Base-by-base conservation (phyloP, 2,113 vertebrate species). In the Perccottus glenii region DNA sequence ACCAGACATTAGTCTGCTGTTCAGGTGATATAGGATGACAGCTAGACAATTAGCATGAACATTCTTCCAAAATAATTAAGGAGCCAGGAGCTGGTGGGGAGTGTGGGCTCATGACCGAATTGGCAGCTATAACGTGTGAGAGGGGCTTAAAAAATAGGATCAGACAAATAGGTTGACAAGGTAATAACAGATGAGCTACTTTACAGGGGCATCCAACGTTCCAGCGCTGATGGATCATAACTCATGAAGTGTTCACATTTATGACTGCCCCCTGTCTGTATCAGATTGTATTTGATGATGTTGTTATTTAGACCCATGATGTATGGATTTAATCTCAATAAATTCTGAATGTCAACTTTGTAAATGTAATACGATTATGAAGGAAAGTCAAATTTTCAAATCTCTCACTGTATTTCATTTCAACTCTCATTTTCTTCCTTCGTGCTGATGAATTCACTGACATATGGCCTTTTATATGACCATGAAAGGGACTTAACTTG, bases 11-110 rank as follows among this genome's bases (percentile, higher is more conserved):
- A 87, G 73, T 72, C 78, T 83, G 78, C 67, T 58, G 35, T 81
- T 85, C 61, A 70, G 64, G 58, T 78, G 77, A 87, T 86, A 76
- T 77, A 77, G 80, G 80, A 75, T 69, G 87, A 90, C 88, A 87
- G 80, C 68, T 77, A 87, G 78, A 89, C 80, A 82, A 85, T 81
- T 78, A 78, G 49, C 82, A 47, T 47, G 58, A 79, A 73, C 87
- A 89, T 91, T 89, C 83, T 85, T 90, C 75, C 60, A 88, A 90
- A 90, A 90, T 87, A 85, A 90, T 90, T 89, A 90, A 83, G 87
- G 82, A 62, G 70, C 35, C 72, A 76, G 51, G 66, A 52, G 64
- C 84, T 45, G 67, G 61, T 56, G 73, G 71, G 66, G 75, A 77
- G 73, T 36, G 77, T 36, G 62, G 11, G 75, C 47, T 79, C 53